A percentile compares a stretch with the other conserved stretches of the same genome.
phyloP scores from a whole-genome alignment of 1,140 invertebrate species.

The Pinna nobilis region DNA sequence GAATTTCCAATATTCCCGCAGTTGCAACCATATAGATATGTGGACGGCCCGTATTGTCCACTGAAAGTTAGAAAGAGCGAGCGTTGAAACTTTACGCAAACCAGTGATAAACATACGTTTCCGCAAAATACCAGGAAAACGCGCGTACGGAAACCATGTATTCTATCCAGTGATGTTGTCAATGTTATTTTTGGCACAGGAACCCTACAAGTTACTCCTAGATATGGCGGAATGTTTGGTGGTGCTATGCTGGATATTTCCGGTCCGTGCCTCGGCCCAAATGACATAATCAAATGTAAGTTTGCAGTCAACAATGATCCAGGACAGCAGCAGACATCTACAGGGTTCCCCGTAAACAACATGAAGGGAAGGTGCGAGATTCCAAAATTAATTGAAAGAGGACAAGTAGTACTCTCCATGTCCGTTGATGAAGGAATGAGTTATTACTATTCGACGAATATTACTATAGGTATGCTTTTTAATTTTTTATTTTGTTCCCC shows the following conservation, averaged over 20 bases:
- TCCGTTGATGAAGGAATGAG: constrained; percentile 8
- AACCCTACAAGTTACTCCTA: constrained; percentile 9
- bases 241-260: constrained; percentile 31
- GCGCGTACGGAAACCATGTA: too few species aligned
- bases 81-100: too few species aligned
- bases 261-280: constrained; percentile 12
- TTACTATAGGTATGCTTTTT: constrained; percentile 9
- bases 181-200: neutral
- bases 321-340: neutral
- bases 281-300: neutral
- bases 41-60: too few species aligned
- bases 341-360: constrained; percentile 9
- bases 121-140: too few species aligned
- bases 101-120: too few species aligned
- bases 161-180: neutral
- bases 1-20: too few species aligned
- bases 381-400: constrained; percentile 15
- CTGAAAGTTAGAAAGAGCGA: too few species aligned
- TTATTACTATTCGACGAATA: neutral
- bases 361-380: constrained; percentile 31
- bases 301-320: neutral
- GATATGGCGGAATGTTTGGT: constrained; percentile 31
- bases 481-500: neutral
- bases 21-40: too few species aligned
- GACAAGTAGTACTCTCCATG: neutral